Percentiles rank a stretch among this genome's conserved stretches.
Conservation (phyloP, 2,888 invertebrate species). For the Artemia sinica region DNA sequence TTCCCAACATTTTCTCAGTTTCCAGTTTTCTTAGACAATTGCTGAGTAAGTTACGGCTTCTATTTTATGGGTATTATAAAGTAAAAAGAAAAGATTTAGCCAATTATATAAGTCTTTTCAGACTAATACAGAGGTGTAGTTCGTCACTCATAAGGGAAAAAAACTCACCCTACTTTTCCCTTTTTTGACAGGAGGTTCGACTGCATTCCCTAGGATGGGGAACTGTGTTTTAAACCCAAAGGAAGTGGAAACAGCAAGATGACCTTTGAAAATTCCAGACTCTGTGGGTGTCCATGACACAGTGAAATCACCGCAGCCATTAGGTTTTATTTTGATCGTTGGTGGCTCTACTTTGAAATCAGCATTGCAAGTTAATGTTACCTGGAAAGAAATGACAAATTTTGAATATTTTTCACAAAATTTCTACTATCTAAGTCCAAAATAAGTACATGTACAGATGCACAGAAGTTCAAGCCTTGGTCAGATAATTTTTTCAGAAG, state of each 20-base stretch:
- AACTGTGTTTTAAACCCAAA: conserved; percentile 3
- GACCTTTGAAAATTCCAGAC: background rate
- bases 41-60: no score
- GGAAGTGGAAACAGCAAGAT: background rate
- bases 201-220: background rate
- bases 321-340: background rate
- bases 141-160: no score
- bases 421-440: no score
- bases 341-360: background rate
- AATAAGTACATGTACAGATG: no score
- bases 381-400: background rate
- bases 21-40: no score
- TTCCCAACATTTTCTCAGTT: no score
- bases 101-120: no score
- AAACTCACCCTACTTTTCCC: background rate
- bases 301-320: background rate
- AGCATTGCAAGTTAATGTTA: background rate
- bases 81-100: no score
- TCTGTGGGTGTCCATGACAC: background rate
- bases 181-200: background rate
- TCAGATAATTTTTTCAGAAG: no score
- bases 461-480: no score
- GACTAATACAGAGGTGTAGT: no score
- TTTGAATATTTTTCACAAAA: background rate
- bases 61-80: no score